Conservation (phyloP, 2,888 invertebrate genomes). For the Erebia palarica region DNA sequence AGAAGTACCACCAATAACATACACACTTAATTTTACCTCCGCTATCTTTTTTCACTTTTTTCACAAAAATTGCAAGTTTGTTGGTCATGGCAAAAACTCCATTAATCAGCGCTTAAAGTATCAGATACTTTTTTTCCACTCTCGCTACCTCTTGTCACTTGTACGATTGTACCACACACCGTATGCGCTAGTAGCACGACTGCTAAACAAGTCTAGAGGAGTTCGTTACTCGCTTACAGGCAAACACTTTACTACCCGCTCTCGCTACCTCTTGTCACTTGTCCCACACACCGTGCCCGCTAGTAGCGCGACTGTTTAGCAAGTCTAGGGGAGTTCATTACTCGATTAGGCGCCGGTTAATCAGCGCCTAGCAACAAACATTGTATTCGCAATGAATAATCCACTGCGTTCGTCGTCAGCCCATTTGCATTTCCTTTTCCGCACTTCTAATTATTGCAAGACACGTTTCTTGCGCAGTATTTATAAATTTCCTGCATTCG, state of each 20-base stretch:
- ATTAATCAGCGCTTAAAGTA: too few species aligned
- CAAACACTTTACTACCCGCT: conserved; percentile 55
- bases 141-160: conserved; percentile 39
- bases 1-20: conserved; percentile 45
- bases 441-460: conserved; percentile 14
- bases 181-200: conserved; percentile 52
- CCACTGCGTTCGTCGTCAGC: conserved; percentile 42
- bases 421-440: conserved; percentile 68
- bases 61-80: too few species aligned
- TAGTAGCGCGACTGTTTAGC: conserved; percentile 67
- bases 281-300: conserved; percentile 42
- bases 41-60: conserved; percentile 37
- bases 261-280: conserved; percentile 39
- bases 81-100: too few species aligned
- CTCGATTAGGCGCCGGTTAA: conserved; percentile 62
- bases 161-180: conserved; percentile 38
- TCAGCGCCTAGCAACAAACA: conserved; percentile 20
- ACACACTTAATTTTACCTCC: conserved; percentile 62
- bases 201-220: conserved; percentile 69
- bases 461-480: conserved; percentile 16
- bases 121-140: conserved; percentile 25
- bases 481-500: neutral
- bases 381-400: conserved; percentile 56
- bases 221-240: conserved; percentile 61
- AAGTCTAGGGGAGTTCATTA: conserved; percentile 70